phyloP scores from a whole-genome alignment of 2,113 vertebrate species.

The Semicossyphus pulcher region DNA sequence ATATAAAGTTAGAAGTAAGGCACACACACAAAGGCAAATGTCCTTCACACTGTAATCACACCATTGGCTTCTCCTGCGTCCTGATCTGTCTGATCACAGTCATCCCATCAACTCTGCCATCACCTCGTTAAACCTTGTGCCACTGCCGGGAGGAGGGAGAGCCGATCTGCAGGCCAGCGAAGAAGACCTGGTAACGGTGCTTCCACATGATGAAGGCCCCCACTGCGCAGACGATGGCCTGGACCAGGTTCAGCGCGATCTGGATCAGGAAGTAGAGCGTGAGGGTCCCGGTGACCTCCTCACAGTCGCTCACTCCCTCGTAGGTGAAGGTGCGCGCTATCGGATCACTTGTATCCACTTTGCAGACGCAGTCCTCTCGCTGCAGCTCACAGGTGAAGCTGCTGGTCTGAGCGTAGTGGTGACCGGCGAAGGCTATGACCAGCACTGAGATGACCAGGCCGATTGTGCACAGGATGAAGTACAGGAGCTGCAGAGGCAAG shows the following conservation, averaged over 20 bases:
- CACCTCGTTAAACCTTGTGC: conserved; percentile 84
- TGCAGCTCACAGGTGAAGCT: conserved; percentile 81
- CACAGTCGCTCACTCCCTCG: conserved; percentile 84
- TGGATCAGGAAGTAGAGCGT: conserved; percentile 90
- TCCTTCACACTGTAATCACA: conserved; percentile 4
- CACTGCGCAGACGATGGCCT: conserved; percentile 87
- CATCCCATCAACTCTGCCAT: conserved; percentile 1
- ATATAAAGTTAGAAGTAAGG: conserved; percentile 28
- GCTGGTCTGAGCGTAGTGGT: conserved; percentile 87
- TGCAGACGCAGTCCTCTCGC: conserved; percentile 85
- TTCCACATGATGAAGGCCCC: conserved; percentile 97
- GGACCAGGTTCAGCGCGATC: conserved; percentile 88
- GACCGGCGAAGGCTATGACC: conserved; percentile 88
- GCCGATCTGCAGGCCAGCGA: conserved; percentile 85
- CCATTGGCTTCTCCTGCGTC: background rate
- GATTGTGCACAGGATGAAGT: conserved; percentile 91
- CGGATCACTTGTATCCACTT: conserved; percentile 84
- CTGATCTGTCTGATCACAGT: conserved; percentile 15
- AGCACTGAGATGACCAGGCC: conserved; percentile 88
- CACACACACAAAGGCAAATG: conserved; percentile 36
- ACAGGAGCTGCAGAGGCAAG: conserved; percentile 84
- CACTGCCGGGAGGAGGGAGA: conserved; percentile 74
- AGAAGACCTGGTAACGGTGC: conserved; percentile 96
- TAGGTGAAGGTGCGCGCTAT: conserved; percentile 91
- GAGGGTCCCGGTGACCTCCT: conserved; percentile 83